These are phyloP conservation scores for Cryptus armator DNA, from an alignment of 2,888 invertebrate species.

Conservation along the genomic window DNA sequence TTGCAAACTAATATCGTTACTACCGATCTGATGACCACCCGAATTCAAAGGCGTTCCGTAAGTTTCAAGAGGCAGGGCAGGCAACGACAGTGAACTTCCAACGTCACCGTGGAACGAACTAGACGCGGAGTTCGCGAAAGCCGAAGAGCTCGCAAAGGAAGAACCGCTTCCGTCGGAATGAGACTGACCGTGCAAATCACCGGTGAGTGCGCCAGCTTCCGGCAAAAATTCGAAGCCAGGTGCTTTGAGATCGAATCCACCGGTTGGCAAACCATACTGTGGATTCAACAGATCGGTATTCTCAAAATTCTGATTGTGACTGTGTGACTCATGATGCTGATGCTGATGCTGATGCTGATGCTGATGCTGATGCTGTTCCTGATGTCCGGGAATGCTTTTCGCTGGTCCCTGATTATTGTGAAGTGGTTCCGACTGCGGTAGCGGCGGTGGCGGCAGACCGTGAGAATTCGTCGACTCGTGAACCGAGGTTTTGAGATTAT, in stretches of 20 bases:
- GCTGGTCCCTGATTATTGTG: conserved; percentile 78
- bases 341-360: conserved; percentile 59
- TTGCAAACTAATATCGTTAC: conserved; percentile 73
- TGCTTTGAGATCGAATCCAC: conserved; percentile 65
- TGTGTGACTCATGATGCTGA: conserved; percentile 67
- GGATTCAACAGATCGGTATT: conserved; percentile 63
- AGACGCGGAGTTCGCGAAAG: conserved; percentile 50
- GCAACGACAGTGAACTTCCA: conserved; percentile 38
- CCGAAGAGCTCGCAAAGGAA: conserved; percentile 54
- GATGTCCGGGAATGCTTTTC: conserved; percentile 62
- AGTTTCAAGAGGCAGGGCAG: conserved; percentile 47
- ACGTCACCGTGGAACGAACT: conserved; percentile 45
- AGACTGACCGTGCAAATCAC: conserved; percentile 67
- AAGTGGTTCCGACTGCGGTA: conserved; percentile 81
- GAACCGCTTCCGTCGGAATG: conserved; percentile 62
- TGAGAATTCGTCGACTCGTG: conserved; percentile 75
- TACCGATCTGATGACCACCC: conserved; percentile 57
- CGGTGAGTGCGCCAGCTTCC: conserved; percentile 65
- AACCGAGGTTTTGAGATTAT: conserved; percentile 80
- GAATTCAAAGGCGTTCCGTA: conserved; percentile 61
- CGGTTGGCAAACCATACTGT: conserved; percentile 67
- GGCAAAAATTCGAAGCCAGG: conserved; percentile 76
- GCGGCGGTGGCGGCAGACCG: conserved; percentile 81
- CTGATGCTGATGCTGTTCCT: conserved; percentile 60
- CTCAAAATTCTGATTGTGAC: conserved; percentile 70